Percentiles rank a stretch among this genome's conserved stretches.
phyloP scores from a whole-genome alignment of 2,888 invertebrate genomes.

The Gnatocerus cornutus region DNA sequence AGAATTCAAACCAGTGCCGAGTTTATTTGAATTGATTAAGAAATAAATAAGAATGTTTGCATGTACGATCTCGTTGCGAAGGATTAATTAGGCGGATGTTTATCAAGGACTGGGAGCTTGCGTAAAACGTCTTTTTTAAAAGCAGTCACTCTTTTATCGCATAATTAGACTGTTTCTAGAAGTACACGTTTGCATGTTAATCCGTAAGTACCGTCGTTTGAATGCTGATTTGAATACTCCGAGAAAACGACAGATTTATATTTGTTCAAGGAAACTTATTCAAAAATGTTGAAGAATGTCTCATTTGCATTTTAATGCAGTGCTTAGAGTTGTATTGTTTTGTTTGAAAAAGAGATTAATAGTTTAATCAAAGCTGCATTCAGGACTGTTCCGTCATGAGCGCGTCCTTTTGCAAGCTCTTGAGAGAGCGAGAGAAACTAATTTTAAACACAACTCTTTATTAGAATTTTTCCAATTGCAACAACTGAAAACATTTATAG shows the following conservation, averaged over 20 bases:
- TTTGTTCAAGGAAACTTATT: constrained; percentile 52
- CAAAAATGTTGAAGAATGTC: constrained; percentile 45
- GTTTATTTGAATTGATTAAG: constrained; percentile 37
- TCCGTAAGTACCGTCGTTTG: constrained; percentile 50
- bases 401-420: neutral
- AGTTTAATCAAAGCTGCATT: constrained; percentile 51
- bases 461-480: too few relatives aligned
- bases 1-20: constrained; percentile 23
- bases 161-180: constrained; percentile 42
- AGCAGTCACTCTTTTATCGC: constrained; percentile 25
- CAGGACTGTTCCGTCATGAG: neutral
- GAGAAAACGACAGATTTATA: constrained; percentile 53
- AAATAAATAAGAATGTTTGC: constrained; percentile 40
- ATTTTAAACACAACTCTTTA: too few relatives aligned
- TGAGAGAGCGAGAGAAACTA: too few relatives aligned
- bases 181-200: constrained; percentile 52
- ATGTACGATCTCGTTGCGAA: constrained; percentile 25
- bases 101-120: constrained; percentile 11
- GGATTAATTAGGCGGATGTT: constrained; percentile 31
- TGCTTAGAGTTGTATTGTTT: constrained; percentile 26
- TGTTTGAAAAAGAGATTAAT: constrained; percentile 47
- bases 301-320: constrained; percentile 45
- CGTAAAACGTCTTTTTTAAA: constrained; percentile 15
- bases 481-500: too few relatives aligned
- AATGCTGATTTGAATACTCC: constrained; percentile 55